Percentiles rank a stretch among this genome's conserved stretches.
Evolutionary conservation across 2,888 invertebrate genomes (phyloP).

Genomic region (Saturnia pavonia): DNA sequence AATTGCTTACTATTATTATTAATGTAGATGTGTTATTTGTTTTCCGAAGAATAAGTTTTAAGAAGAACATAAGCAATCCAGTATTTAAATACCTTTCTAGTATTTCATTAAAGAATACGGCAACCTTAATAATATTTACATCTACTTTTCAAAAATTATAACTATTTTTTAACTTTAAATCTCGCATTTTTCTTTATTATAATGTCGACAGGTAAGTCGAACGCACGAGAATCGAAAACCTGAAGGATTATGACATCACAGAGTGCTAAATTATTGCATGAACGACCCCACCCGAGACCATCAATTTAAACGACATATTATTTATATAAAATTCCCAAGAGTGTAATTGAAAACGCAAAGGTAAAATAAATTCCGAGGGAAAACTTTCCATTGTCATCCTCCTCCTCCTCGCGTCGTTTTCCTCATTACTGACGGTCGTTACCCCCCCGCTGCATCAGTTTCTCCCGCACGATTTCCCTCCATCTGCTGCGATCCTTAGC

Average conservation of each 20-base stretch:
- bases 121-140: neutral
- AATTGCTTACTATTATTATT: neutral
- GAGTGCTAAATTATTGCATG: conserved; percentile 18
- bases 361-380: conserved; percentile 14
- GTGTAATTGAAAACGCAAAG: conserved; percentile 51
- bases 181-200: neutral
- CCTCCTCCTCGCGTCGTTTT: no score
- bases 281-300: conserved; percentile 35
- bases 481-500: no score
- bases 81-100: neutral
- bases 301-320: conserved; percentile 34
- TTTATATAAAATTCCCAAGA: conserved; percentile 30
- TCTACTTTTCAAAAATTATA: neutral
- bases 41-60: neutral
- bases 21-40: neutral
- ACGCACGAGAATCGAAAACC: neutral
- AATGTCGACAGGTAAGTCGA: neutral
- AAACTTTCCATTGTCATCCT: conserved; percentile 40
- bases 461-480: no score
- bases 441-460: no score
- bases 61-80: no score
- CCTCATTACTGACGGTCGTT: no score
- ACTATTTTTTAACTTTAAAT: neutral
- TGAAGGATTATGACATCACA: neutral
- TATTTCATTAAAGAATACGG: neutral